Evolutionary conservation across 1,140 invertebrate species (phyloP), one percentile per base, ranked within the genome.

Genomic region (Diorhabda elongata): DNA sequence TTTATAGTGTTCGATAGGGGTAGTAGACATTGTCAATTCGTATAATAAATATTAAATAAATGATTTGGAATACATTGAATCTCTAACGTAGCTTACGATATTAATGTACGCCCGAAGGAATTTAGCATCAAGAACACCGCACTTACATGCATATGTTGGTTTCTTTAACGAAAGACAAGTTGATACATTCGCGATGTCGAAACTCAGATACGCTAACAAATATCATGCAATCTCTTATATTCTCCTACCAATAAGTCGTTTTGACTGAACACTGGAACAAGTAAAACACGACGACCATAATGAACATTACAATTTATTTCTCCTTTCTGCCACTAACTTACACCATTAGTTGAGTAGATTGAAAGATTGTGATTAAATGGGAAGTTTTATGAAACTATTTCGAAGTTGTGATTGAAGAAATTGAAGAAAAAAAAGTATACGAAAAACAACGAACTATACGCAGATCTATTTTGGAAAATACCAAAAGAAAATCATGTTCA

Each of bases 221-320:
- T 52, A 6, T 52, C 47, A 52, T 52, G 47, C 47, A 6, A 52
- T 52, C 47, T 6, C 47, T 52, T 52, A 52, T 52, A 52, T 52
- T 52, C 47, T 60, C 58, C 56, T 57, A 69, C 66, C 71, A 72
- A 72, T 73, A 70, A 71, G 72, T 73, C 69, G 69, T 69, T 64
- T 42, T 57, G 7, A 68, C 58, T 70, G 61, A 64, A 67, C 72
- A 69, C 68, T 65, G 68, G 58, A 67, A 66, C 69, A 61, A 64
- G 65, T 69, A 67, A 67, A 63, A 73, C 67, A 69, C 69, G 69
- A 73, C 64, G 69, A 69, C 69, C 69, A 73, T 71, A 73, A 73
- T 73, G 72, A 73, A 73, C 72, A 71, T 69, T 66, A 69, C 69
- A 68, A 73, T 69, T 69, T 73, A 71, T 71, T 71, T 64, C 45